Base-by-base conservation (phyloP, 2,113 vertebrate species). In the Pangasianodon hypophthalmus region DNA sequence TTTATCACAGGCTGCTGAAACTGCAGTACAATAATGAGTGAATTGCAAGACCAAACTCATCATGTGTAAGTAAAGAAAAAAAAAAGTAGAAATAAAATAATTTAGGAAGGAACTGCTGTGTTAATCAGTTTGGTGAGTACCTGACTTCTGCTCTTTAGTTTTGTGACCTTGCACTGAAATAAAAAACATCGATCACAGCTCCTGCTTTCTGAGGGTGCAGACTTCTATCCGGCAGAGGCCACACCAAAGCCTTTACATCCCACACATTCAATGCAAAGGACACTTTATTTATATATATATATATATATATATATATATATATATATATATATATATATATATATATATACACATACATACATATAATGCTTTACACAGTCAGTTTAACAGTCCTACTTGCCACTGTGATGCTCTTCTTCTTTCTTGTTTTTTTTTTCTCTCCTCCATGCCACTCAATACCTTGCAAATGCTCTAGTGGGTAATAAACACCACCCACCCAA, bases 211-310 rank as follows among this genome's bases (percentile, higher is more conserved):
- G 79, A 93, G 91, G 90, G 92, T 92, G 92, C 93, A 92, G 94
- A 93, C 95, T 96, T 96, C 96, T 94, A 96, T 95, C 96, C 96
- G 93, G 96, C 96, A 96, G 96, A 96, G 96, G 95, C 95, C 94
- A 92, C 93, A 94, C 88, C 75, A 81, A 84, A 92, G 93, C 93
- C 92, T 93, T 94, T 73, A 95, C 94, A 93, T 89, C 89, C 92
- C 92, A 92, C 92, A 95, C 93, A 95, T 94, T 94, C 92, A 90
- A 92, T 92, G 95, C 94, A 94, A 95, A 96, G 93, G 93, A 94
- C 95, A 95, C 95, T 95, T 95, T 93, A 91, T 91, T 94, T 94
- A 95, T 37, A 37, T 37, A 37, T 37, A 37, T 37, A 37, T 37
- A 37, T 37, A 37, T 37, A 37, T 37, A 37, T 37, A 37, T 37